Base-by-base conservation (phyloP, 2,113 vertebrate species). In the Ornithorhynchus anatinus region DNA sequence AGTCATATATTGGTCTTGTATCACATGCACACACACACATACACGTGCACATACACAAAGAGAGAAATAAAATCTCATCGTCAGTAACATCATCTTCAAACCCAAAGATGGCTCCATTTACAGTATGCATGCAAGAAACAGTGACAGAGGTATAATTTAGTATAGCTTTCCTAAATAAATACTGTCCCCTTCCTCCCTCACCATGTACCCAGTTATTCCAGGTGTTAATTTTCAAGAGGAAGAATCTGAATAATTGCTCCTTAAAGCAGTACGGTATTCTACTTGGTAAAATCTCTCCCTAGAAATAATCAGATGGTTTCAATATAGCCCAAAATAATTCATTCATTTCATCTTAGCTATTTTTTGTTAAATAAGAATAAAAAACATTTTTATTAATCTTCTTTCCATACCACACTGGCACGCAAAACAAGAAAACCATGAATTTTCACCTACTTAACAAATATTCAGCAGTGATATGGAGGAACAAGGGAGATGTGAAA, bases 391-490 rank as follows among this genome's bases (percentile, higher is more conserved):
- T 35, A 52, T 89, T 86, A 85, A 69, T 57, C 44, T 77, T 11
- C 58, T 75, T 75, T 80, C 66, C 65, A 15, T 50, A 84, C 83
- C 87, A 89, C 69, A 76, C 83, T 89, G 78, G 72, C 56, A 90
- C 84, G 80, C 64, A 73, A 84, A 59, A 29, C n/a, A n/a, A n/a
- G 75, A 74, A 84, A 83, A 88, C 77, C 56, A 75, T 85, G 79
- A 85, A 86, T 88, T 91, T 91, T 89, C 72, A 81, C 68, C 54
- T 83, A 81, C 60, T 89, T 91, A 88, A 87, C 88, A 91, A 91
- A 88, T 80, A 88, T 75, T 85, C 77, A 71, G 69, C 50, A 67
- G 80, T 72, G 85, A 89, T 88, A 86, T 31, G 79, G 86, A 91
- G 76, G 89, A 90, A 87, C 81, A 72, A 89, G 90, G 82, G 79